Evolutionary conservation across 2,888 invertebrate genomes (phyloP).

Genomic region (Himalopsyche japonica): DNA sequence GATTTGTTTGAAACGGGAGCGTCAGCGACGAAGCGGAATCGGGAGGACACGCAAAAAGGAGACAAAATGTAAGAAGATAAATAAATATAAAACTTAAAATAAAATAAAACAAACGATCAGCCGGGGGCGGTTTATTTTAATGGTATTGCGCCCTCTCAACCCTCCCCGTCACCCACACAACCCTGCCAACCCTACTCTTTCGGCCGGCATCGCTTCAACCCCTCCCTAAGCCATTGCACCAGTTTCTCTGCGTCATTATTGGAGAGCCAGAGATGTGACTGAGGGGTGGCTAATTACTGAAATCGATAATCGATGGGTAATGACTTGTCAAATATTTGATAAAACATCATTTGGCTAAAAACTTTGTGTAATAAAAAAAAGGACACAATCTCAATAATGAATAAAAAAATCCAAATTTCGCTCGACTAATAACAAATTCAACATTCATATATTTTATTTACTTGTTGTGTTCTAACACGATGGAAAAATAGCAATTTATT

Average conservation of each 20-base stretch:
- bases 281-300: not conserved
- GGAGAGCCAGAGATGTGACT: not conserved
- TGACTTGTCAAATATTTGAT: not conserved
- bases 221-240: not conserved
- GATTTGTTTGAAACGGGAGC: not conserved
- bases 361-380: too few species aligned
- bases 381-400: too few species aligned
- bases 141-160: not conserved
- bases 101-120: not conserved
- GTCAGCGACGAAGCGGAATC: not conserved
- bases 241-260: not conserved
- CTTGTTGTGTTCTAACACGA: too few species aligned
- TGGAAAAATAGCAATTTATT: too few species aligned
- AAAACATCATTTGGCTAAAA: too few species aligned
- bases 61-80: not conserved
- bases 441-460: too few species aligned
- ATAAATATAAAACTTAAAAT: not conserved
- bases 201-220: not conserved
- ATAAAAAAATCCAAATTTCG: too few species aligned
- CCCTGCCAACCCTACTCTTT: not conserved
- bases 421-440: too few species aligned
- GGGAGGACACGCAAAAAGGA: not conserved
- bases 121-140: not conserved
- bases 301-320: not conserved
- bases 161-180: not conserved